Evolutionary conservation across 1,140 invertebrate species (phyloP), one percentile per base, ranked within the genome.

Genomic region (Gonioctena quinquepunctata): DNA sequence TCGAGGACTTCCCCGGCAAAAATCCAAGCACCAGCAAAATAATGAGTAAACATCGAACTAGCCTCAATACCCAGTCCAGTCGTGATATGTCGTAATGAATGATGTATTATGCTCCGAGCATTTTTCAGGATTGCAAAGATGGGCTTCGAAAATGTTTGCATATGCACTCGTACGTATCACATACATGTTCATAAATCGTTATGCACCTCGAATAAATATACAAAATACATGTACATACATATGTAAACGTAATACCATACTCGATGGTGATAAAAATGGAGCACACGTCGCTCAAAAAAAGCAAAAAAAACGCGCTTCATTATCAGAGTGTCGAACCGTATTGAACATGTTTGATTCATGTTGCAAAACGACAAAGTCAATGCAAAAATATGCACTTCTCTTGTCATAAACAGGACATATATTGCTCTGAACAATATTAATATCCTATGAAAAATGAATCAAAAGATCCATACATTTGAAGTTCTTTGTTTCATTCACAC

Each of bases 281-380:
- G 73, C 70, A 69, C 65, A 71, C 71, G 69, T 70, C 48, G 56
- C 23, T 42, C 7, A 49, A 54, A 72, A 71, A 72, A 61, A 61
- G 67, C 19, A 42, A 56, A 76, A 76, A 77, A 76, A 74, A 74
- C 72, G 64, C 78, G 78, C 76, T 82, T 82, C 80, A 82, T 82
- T 82, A 82, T 80, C 76, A 79, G 77, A 77, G 79, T 82, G 80
- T 82, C 80, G 79, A 81, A 81, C 77, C 73, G 76, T 79, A 80
- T 81, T 80, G 79, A 79, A 80, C 79, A 72, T 79, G 76, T 77
- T 78, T 78, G 77, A 78, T 77, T 77, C 77, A 78, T 76, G 74
- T 77, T 76, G 69, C 62, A 70, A 77, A 73, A 75, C 79, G 79
- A 82, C 80, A 82, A 81, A 75, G 80, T 80, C 79, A 76, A 81